A percentile compares a stretch with the other conserved stretches of the same genome.
phyloP scores from a whole-genome alignment of 2,888 invertebrate species.

The Ephialtes manifestator region DNA sequence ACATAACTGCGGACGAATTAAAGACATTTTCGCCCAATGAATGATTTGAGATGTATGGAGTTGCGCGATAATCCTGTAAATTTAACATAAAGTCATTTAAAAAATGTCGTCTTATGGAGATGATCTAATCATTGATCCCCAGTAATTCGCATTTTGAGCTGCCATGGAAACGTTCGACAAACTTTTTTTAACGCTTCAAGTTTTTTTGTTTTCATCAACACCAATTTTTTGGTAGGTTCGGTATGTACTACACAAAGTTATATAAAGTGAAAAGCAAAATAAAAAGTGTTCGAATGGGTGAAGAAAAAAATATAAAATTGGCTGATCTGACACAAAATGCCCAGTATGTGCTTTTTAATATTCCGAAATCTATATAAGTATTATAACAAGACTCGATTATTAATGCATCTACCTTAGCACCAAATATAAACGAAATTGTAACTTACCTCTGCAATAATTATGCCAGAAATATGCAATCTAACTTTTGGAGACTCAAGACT shows the following conservation, averaged over 20 bases:
- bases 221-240: no score
- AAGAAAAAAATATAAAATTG: no score
- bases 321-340: no score
- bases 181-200: no score
- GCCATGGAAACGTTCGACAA: no score
- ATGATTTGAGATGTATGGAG: constrained; percentile 13
- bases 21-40: neutral
- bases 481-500: constrained; percentile 53
- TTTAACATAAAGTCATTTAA: neutral
- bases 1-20: neutral
- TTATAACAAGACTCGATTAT: neutral
- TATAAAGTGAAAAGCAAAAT: no score
- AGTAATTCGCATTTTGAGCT: no score
- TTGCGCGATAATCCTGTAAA: constrained; percentile 1
- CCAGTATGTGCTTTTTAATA: no score
- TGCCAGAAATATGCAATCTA: constrained; percentile 62
- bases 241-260: no score
- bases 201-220: no score
- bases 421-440: neutral
- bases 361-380: no score
- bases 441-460: constrained; percentile 58
- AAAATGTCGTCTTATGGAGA: neutral
- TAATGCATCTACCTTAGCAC: neutral
- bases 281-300: no score
- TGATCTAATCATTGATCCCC: neutral